Conservation (phyloP, 2,797 vertebrate genomes). For the Tiaroga cobitis region DNA sequence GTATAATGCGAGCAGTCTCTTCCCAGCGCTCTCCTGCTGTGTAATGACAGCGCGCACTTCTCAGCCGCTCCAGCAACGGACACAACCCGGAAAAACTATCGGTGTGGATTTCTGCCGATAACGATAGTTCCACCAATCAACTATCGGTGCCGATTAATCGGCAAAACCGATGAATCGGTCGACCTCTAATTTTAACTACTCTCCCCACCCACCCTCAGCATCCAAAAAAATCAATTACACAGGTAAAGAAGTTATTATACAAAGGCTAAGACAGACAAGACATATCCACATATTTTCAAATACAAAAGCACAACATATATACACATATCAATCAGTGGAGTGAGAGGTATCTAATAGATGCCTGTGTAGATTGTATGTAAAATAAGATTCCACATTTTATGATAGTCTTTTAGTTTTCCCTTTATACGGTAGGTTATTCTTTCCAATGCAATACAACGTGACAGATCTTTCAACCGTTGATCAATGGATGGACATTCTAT, state of each 20-base stretch:
- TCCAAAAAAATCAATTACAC: not conserved
- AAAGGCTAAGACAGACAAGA: not conserved
- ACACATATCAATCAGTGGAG: not conserved
- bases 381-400: not conserved
- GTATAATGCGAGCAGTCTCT: too few relatives aligned
- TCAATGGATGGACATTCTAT: not conserved
- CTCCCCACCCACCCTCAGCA: not conserved
- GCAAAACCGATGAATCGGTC: too few relatives aligned
- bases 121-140: too few relatives aligned
- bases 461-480: not conserved
- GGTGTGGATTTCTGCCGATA: too few relatives aligned
- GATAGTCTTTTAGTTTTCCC: not conserved
- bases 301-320: not conserved
- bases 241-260: not conserved
- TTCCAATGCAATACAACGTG: not conserved
- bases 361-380: not conserved
- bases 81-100: too few relatives aligned
- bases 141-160: too few relatives aligned
- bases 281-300: not conserved
- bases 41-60: too few relatives aligned
- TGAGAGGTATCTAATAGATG: not conserved
- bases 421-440: not conserved
- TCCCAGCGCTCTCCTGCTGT: too few relatives aligned
- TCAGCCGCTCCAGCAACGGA: too few relatives aligned
- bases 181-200: not conserved